phyloP scores from a whole-genome alignment of 1,140 invertebrate genomes.

The Hyles vespertilio region DNA sequence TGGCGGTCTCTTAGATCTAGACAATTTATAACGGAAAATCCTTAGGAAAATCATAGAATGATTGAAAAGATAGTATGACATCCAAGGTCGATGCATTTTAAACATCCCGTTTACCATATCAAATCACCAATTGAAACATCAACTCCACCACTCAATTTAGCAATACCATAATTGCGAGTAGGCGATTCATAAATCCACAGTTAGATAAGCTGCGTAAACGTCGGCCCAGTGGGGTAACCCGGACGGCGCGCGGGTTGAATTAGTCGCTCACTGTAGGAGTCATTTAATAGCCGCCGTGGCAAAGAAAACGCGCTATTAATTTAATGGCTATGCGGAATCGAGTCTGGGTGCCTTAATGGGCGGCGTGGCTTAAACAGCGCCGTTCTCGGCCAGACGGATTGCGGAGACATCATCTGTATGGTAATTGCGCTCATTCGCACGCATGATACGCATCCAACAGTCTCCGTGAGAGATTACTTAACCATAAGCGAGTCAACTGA shows the following conservation, averaged over 20 bases:
- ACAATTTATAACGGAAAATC: too few relatives aligned
- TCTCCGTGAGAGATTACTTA: conserved; percentile 26
- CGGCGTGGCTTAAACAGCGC: conserved; percentile 19
- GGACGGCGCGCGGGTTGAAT: conserved; percentile 23
- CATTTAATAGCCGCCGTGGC: conserved; percentile 29
- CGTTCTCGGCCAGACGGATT: conserved; percentile 24
- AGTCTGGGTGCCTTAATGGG: conserved; percentile 23
- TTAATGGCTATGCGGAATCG: conserved; percentile 32
- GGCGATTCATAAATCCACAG: conserved; percentile 24
- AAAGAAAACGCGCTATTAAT: conserved; percentile 46
- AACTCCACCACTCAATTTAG: too few relatives aligned
- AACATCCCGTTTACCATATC: too few relatives aligned
- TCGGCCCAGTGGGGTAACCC: conserved; percentile 11
- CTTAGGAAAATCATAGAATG: too few relatives aligned
- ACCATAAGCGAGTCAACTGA: conserved; percentile 17
- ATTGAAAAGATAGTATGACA: too few relatives aligned
- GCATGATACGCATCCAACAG: conserved; percentile 21
- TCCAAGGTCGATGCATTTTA: too few relatives aligned
- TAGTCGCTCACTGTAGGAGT: conserved; percentile 25
- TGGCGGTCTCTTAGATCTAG: too few relatives aligned
- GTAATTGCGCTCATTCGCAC: conserved; percentile 41
- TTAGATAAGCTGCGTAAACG: conserved; percentile 27
- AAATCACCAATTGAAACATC: neutral
- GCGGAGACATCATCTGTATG: conserved; percentile 48
- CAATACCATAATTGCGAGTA: neutral